Evolutionary conservation across 2,797 vertebrate species (phyloP).

Genomic region (Champsocephalus esox): DNA sequence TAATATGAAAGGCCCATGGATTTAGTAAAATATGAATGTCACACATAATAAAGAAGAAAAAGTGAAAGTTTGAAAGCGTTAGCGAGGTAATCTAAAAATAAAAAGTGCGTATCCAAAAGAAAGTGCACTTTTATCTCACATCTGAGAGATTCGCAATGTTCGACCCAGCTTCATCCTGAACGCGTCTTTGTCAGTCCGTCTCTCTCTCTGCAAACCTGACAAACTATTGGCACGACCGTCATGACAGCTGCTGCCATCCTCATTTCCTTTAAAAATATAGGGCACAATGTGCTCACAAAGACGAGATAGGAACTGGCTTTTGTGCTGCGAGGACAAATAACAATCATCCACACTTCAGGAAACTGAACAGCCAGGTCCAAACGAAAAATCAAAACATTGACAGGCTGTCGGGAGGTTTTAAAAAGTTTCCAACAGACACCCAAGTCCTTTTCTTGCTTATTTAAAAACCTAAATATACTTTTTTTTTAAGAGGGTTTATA

Average conservation of each 20-base stretch:
- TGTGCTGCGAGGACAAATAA: slow-evolving; percentile 57
- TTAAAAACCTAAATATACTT: slow-evolving; percentile 22
- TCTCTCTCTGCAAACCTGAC: slow-evolving; percentile 37
- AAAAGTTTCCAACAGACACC: neutral
- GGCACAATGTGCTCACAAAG: slow-evolving; percentile 46
- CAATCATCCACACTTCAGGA: slow-evolving; percentile 26
- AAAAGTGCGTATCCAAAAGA: no score
- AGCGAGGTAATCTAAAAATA: no score
- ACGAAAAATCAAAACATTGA: neutral
- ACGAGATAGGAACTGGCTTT: slow-evolving; percentile 40
- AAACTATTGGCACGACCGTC: slow-evolving; percentile 44
- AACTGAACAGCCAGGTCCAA: slow-evolving; percentile 20
- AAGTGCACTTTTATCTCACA: neutral
- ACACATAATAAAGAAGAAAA: neutral
- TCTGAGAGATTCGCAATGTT: slow-evolving; percentile 21
- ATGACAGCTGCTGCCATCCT: slow-evolving; percentile 62
- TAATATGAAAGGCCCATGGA: neutral
- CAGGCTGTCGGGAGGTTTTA: slow-evolving; percentile 1
- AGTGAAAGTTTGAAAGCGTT: neutral
- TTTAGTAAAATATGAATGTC: neutral
- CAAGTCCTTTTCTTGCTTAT: neutral
- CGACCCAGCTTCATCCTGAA: slow-evolving; percentile 10
- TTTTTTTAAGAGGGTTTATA: slow-evolving; percentile 24
- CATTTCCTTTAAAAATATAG: slow-evolving; percentile 54
- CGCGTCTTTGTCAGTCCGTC: slow-evolving; percentile 7